Evolutionary conservation across 2,888 invertebrate species (phyloP), one percentile per base, ranked within the genome.

Genomic region (Marronus borbonicus): DNA sequence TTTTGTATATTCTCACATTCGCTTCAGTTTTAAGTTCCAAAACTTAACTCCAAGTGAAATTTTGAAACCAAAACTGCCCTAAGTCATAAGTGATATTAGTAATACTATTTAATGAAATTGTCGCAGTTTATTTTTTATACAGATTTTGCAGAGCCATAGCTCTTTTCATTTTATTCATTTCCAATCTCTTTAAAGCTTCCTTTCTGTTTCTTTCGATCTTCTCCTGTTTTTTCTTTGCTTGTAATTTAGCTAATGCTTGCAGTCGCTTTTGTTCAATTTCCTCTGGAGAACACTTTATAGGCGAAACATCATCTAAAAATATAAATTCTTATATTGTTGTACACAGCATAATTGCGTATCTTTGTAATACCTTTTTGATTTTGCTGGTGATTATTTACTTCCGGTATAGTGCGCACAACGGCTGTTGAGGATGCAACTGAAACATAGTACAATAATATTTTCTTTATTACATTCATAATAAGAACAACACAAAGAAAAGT

Each of bases 191-290:
- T 55, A 88, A 79, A 58, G 88, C 88, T 81, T 88, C 87, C 79
- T 82, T 84, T 76, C 88, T 81, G 72, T 88, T 88, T 74, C 81
- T 83, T 81, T 88, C 87, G n/a, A 88, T 87, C 28, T 86, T 83
- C 58, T 87, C 86, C 78, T 86, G 84, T 68, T 87, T 86, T 79
- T 86, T 86, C 81, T 89, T 90, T 12, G 86, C 87, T 80, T 89
- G 87, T 31, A 89, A 82, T 83, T 85, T 89, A 80, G 88, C 89
- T 69, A 88, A 83, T 0, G 90, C 90, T 83, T 89, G 88, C 39
- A 86, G 77, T 75, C 90, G 84, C 80, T 90, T 90, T 78, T 84
- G 85, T 82, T 90, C 90, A 64, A 90, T 90, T 83, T 90, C 90
- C 81, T 88, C 87, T 1, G 87, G 87, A 0, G 89, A 89, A 84